A percentile compares a stretch with the other conserved stretches of the same genome.
These are phyloP conservation scores for Mastacembelus armatus DNA, from an alignment of 2,797 vertebrate genomes.

Conservation along the genomic window DNA sequence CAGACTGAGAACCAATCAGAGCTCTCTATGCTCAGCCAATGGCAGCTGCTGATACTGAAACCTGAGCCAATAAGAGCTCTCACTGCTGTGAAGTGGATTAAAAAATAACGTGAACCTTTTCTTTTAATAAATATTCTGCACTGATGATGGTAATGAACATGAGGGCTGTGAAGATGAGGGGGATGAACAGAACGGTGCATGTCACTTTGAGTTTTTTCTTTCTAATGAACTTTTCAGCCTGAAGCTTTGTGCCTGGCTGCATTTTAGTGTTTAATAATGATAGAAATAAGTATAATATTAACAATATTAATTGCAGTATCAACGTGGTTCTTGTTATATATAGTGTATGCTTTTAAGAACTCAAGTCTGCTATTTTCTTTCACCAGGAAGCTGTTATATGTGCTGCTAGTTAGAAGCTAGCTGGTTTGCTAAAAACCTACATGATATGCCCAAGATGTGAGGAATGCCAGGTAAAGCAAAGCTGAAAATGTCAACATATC, in stretches of 20 bases:
- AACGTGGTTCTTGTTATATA: conserved; percentile 74
- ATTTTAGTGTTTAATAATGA: conserved; percentile 68
- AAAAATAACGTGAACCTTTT: conserved; percentile 54
- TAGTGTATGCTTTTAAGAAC: conserved; percentile 67
- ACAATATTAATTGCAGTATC: conserved; percentile 70
- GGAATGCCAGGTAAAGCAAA: conserved; percentile 23
- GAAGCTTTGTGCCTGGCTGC: conserved; percentile 62
- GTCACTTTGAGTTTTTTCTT: conserved; percentile 68
- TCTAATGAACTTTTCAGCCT: conserved; percentile 64
- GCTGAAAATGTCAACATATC: conserved; percentile 26
- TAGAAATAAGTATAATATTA: conserved; percentile 69
- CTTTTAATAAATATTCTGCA: conserved; percentile 54
- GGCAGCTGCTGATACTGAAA: conserved; percentile 70
- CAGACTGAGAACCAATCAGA: conserved; percentile 58
- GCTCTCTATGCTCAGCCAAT: conserved; percentile 58
- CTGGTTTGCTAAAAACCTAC: conserved; percentile 29
- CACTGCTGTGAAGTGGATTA: conserved; percentile 44
- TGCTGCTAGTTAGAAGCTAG: conserved; percentile 45
- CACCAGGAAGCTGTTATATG: conserved; percentile 33
- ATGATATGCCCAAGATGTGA: conserved; percentile 26
- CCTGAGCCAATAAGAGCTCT: conserved; percentile 67
- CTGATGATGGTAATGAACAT: conserved; percentile 24
- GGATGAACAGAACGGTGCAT: conserved; percentile 60
- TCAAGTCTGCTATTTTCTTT: conserved; percentile 60
- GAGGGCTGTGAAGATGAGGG: conserved; percentile 7